Evolutionary conservation across 37 sponge, comb jelly and placozoan species (phyloP), one percentile per base, ranked within the genome.

Genomic region (Eunapius fragilis): DNA sequence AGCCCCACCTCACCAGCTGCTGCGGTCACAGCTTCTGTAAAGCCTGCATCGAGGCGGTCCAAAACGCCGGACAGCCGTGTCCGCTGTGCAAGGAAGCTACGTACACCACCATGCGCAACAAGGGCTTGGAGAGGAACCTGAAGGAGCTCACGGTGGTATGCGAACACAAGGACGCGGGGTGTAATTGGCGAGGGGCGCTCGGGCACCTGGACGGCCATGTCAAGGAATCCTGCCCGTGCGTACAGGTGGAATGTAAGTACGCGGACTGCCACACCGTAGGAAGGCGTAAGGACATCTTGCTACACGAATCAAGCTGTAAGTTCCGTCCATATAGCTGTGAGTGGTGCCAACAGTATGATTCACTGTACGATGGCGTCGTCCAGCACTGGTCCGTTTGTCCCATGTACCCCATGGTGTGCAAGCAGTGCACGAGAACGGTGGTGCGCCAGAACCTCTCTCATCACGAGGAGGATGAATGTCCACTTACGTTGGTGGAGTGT

Each of bases 101-200:
- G 4, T 86, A 80, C 34, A 49, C 25, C 28, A 47, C 25, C 0
- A 74, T 86, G 37, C 74, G 67, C 10, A 67, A 86, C 34, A 78
- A 79, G 13, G 25, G 86, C 7, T 74, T 87, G 82, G 27, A 81
- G 27, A 68, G 35, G 6, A 27, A 31, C 10, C 38, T 87, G 17
- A 69, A 81, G 3, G 75, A 80, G 0, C 36, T 67, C 2, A 28
- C 10, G 6, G 82, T 87, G 12, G 75, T 2, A 13, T 87, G 87
- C 76, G 58, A 75, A 0, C 35, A 75, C 31, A 68, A 37, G 2
- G 25, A 75, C 0, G 70, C 74, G n/a, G 87, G 87, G 2, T 87
- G 87, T 75, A 13, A 27, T 26, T 87, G 87, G 87, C 81, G 67
- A 23, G 87, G 87, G 26, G 71, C 77, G 30, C 68, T 85, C 17